Percentiles rank a stretch among this genome's conserved stretches.
Evolutionary conservation across 2,888 invertebrate species (phyloP).

Genomic region (Torymus texanus): DNA sequence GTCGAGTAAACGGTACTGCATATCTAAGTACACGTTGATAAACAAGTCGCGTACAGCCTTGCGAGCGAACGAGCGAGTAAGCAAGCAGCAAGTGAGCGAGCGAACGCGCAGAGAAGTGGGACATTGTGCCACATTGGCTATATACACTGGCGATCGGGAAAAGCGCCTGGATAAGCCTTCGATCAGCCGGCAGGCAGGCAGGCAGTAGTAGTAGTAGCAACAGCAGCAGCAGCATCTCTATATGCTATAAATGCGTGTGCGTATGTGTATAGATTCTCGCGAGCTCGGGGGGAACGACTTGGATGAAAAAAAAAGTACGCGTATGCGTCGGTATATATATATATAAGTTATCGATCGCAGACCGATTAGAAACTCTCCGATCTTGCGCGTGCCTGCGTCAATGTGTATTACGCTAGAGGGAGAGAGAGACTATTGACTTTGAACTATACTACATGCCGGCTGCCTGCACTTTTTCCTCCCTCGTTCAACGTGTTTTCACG

Average conservation of each 20-base stretch:
- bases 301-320: slow-evolving; percentile 7
- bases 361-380: slow-evolving; percentile 39
- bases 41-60: slow-evolving; percentile 55
- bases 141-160: slow-evolving; percentile 40
- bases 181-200: not conserved
- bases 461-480: not conserved
- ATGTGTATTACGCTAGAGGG: no score
- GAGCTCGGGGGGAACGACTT: slow-evolving; percentile 4
- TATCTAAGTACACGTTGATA: slow-evolving; percentile 58
- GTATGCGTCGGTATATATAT: not conserved
- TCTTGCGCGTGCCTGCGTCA: not conserved
- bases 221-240: slow-evolving; percentile 5
- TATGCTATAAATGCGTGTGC: no score
- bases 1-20: slow-evolving; percentile 61
- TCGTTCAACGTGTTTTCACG: not conserved
- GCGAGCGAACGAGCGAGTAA: not conserved
- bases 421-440: not conserved
- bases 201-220: not conserved
- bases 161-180: slow-evolving; percentile 36
- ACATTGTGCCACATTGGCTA: slow-evolving; percentile 65
- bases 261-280: not conserved
- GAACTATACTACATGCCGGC: not conserved
- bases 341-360: slow-evolving; percentile 23
- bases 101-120: slow-evolving; percentile 61
- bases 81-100: no score